A percentile compares a stretch with the other conserved stretches of the same genome.
phyloP scores from a whole-genome alignment of 1,140 invertebrate species.

The Drosophila lini region DNA sequence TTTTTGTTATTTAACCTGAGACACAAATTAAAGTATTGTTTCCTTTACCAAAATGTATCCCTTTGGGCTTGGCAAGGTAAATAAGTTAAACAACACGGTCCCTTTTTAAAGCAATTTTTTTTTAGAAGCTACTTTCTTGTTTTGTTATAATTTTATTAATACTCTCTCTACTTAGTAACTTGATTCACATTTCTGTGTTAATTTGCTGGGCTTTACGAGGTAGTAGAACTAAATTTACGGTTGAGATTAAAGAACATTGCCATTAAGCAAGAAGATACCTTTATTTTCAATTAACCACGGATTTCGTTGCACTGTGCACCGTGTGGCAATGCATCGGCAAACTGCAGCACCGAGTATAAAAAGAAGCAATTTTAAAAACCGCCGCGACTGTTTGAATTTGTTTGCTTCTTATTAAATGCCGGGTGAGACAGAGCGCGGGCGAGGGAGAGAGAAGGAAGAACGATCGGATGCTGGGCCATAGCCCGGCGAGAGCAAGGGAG shows the following conservation, averaged over 20 bases:
- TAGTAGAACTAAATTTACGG: neutral
- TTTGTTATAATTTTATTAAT: neutral
- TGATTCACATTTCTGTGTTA: neutral
- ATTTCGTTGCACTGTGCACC: constrained; percentile 10
- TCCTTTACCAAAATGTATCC: too few relatives aligned
- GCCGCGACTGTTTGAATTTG: constrained; percentile 35
- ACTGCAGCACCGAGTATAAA: constrained; percentile 15
- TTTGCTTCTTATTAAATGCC: constrained; percentile 46
- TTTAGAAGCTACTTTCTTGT: neutral
- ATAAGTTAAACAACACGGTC: neutral
- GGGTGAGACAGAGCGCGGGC: constrained; percentile 20
- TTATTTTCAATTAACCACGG: neutral
- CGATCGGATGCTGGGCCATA: constrained; percentile 17
- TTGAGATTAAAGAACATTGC: neutral
- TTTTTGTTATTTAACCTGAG: neutral
- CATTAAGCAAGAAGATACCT: neutral
- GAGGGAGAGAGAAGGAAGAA: constrained; percentile 25
- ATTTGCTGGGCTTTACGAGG: neutral
- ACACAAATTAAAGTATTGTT: neutral
- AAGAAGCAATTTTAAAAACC: constrained; percentile 35
- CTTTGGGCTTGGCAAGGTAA: neutral
- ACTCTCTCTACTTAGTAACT: constrained; percentile 1
- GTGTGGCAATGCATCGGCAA: constrained; percentile 13
- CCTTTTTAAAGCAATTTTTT: too few relatives aligned
- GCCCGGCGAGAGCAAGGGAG: neutral